These are phyloP conservation scores for Lethrus apterus DNA, from an alignment of 1,140 invertebrate genomes.

Conservation along the genomic window DNA sequence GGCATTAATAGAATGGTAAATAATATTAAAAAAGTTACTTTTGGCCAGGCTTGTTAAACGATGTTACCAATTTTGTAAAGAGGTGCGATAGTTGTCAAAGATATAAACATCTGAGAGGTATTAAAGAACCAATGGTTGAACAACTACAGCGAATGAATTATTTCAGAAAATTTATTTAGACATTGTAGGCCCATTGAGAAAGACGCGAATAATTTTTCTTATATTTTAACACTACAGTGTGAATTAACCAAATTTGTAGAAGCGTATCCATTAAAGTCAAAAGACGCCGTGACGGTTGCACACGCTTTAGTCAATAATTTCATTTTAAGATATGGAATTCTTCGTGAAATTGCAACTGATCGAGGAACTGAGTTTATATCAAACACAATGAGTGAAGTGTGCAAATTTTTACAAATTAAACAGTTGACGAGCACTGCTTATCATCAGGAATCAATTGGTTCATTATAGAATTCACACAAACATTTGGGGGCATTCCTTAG, in stretches of 20 bases:
- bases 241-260: too few species aligned
- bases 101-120: slow-evolving; percentile 16
- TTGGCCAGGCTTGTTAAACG: slow-evolving; percentile 19
- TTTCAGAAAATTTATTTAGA: slow-evolving; percentile 20
- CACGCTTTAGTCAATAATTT: slow-evolving; percentile 34
- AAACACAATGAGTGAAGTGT: slow-evolving; percentile 8
- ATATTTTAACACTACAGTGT: slow-evolving; percentile 21
- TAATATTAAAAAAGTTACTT: slow-evolving; percentile 21
- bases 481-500: neutral
- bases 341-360: too few species aligned
- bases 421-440: slow-evolving; percentile 4
- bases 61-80: slow-evolving; percentile 16
- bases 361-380: too few species aligned
- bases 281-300: slow-evolving; percentile 19
- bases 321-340: slow-evolving; percentile 42
- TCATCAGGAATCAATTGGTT: slow-evolving; percentile 4
- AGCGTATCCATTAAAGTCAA: slow-evolving; percentile 12
- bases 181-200: slow-evolving; percentile 19
- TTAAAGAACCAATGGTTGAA: slow-evolving; percentile 11
- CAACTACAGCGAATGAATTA: slow-evolving; percentile 7
- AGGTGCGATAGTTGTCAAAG: slow-evolving; percentile 19
- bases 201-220: slow-evolving; percentile 15
- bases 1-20: slow-evolving; percentile 22
- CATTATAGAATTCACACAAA: slow-evolving; percentile 4
- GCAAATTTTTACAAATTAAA: slow-evolving; percentile 9